These are phyloP conservation scores for Sipha maydis DNA, from an alignment of 2,888 invertebrate species.

Conservation along the genomic window DNA sequence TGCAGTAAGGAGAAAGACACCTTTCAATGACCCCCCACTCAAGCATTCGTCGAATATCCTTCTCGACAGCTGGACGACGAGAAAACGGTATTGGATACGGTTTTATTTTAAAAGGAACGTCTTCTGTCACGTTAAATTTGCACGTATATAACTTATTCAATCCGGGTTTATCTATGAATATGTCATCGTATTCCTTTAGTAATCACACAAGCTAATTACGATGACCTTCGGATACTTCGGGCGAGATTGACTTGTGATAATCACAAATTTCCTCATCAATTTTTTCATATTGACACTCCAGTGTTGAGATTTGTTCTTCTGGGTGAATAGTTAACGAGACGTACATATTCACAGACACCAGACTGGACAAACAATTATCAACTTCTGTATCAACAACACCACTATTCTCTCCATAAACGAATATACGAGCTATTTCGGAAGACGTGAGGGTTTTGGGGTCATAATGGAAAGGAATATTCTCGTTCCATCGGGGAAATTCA, in stretches of 20 bases:
- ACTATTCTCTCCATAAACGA: too few species aligned
- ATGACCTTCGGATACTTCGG: too few species aligned
- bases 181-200: neutral
- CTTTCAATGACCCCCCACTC: conserved; percentile 16
- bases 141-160: neutral
- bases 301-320: neutral
- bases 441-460: neutral
- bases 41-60: neutral
- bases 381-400: too few species aligned
- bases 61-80: neutral
- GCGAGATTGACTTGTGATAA: too few species aligned
- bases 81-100: conserved; percentile 22
- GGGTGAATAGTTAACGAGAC: too few species aligned
- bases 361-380: neutral
- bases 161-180: neutral
- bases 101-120: neutral
- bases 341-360: too few species aligned
- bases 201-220: neutral
- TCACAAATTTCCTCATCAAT: too few species aligned
- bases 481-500: too few species aligned
- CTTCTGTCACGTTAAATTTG: neutral
- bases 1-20: neutral
- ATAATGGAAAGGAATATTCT: too few species aligned
- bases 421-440: too few species aligned
- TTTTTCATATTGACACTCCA: neutral